Evolutionary conservation across 2,888 invertebrate species (phyloP).

Genomic region (Amiota minor): DNA sequence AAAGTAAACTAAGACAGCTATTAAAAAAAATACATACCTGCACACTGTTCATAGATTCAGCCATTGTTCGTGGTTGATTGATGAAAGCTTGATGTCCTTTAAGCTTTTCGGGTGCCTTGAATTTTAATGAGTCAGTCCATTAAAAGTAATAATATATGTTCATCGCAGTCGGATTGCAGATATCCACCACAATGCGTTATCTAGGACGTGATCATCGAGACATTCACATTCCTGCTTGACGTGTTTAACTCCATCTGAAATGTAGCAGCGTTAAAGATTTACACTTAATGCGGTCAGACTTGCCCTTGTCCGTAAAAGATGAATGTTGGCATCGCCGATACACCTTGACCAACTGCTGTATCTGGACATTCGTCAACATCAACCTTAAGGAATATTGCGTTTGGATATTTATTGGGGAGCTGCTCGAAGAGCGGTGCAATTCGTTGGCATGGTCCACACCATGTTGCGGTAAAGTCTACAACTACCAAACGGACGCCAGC

Average conservation of each 20-base stretch:
- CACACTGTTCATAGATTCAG: constrained; percentile 86
- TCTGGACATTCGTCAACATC: constrained; percentile 92
- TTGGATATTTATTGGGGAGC: constrained; percentile 88
- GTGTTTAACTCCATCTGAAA: constrained; percentile 89
- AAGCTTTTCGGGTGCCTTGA: constrained; percentile 91
- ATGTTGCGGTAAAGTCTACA: constrained; percentile 94
- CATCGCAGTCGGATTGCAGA: constrained; percentile 94
- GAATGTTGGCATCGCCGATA: constrained; percentile 98
- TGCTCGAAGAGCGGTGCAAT: constrained; percentile 95
- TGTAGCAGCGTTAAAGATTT: background rate
- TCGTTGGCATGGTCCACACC: constrained; percentile 97
- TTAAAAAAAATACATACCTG: constrained; percentile 86
- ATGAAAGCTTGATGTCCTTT: constrained; percentile 94
- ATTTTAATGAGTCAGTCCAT: constrained; percentile 90
- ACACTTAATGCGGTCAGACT: background rate
- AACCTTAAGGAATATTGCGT: constrained; percentile 93
- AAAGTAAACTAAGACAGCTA: background rate
- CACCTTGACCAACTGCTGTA: constrained; percentile 89
- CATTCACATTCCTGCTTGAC: constrained; percentile 96
- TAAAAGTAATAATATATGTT: constrained; percentile 91
- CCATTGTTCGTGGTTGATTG: constrained; percentile 95
- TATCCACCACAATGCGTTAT: constrained; percentile 82
- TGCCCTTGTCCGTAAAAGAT: constrained; percentile 84
- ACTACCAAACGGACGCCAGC: constrained; percentile 92
- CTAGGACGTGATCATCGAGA: constrained; percentile 91